Evolutionary conservation across 2,888 invertebrate genomes (phyloP).

Genomic region (Deilephila porcellus): DNA sequence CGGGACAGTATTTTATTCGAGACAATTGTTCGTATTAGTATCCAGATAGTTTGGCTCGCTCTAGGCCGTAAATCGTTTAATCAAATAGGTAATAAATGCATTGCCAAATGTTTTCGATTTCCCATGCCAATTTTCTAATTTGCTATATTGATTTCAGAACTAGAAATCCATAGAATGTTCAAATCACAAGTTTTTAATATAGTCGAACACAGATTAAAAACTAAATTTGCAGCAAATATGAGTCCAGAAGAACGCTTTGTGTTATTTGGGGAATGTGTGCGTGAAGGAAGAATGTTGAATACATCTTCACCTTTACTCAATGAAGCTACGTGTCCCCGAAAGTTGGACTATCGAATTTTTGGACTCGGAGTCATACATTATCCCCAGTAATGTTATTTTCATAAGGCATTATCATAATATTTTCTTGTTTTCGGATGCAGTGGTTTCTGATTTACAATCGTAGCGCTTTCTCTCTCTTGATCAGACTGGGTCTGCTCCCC

Average conservation of each 20-base stretch:
- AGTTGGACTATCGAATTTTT: conserved; percentile 79
- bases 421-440: too few species aligned
- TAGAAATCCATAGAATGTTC: conserved; percentile 83
- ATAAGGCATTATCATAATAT: too few species aligned
- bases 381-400: conserved; percentile 43
- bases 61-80: conserved; percentile 78
- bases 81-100: conserved; percentile 75
- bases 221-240: conserved; percentile 39
- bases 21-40: conserved; percentile 73
- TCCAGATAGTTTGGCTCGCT: conserved; percentile 85
- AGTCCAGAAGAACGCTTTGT: conserved; percentile 44
- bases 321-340: conserved; percentile 68
- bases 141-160: conserved; percentile 61
- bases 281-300: conserved; percentile 68
- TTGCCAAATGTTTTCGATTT: neutral
- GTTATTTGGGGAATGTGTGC: conserved; percentile 72
- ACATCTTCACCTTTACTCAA: conserved; percentile 78
- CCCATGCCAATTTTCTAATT: neutral
- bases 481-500: too few species aligned
- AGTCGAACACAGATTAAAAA: conserved; percentile 60
- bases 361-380: conserved; percentile 71
- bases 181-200: conserved; percentile 81
- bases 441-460: too few species aligned
- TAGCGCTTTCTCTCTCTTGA: too few species aligned
- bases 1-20: conserved; percentile 83